These are phyloP conservation scores for Germaria angustata DNA, from an alignment of 2,888 invertebrate species.

Conservation along the genomic window DNA sequence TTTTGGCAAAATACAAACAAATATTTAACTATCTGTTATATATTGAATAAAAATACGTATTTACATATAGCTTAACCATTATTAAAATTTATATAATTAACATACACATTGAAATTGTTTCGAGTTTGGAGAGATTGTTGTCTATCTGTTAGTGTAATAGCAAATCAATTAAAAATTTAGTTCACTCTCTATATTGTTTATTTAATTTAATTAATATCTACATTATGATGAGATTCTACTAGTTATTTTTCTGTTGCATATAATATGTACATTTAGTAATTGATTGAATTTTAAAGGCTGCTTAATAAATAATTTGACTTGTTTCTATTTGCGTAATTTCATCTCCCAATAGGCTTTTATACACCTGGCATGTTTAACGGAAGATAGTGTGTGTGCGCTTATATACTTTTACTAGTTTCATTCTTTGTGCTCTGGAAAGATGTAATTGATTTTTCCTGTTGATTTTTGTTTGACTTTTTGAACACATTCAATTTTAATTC, in stretches of 20 bases:
- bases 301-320: constrained; percentile 60
- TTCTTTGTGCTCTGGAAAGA: not conserved
- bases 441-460: not conserved
- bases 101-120: constrained; percentile 10
- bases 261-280: constrained; percentile 53
- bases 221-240: constrained; percentile 50
- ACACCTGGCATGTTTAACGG: constrained; percentile 57
- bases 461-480: constrained; percentile 39
- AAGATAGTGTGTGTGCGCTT: constrained; percentile 46
- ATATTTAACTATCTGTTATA: constrained; percentile 36
- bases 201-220: constrained; percentile 18
- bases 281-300: constrained; percentile 53
- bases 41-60: constrained; percentile 6
- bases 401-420: not conserved
- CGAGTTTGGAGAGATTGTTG: constrained; percentile 13
- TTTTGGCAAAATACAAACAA: constrained; percentile 34
- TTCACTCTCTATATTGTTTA: constrained; percentile 1
- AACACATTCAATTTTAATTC: constrained; percentile 51
- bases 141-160: not conserved
- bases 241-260: constrained; percentile 6
- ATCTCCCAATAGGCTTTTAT: constrained; percentile 26
- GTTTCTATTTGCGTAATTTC: constrained; percentile 31
- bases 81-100: constrained; percentile 19
- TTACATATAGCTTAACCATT: constrained; percentile 40
- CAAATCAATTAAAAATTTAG: constrained; percentile 3